phyloP scores from a whole-genome alignment of 2,888 invertebrate genomes.

The Ornithoptera priamus region DNA sequence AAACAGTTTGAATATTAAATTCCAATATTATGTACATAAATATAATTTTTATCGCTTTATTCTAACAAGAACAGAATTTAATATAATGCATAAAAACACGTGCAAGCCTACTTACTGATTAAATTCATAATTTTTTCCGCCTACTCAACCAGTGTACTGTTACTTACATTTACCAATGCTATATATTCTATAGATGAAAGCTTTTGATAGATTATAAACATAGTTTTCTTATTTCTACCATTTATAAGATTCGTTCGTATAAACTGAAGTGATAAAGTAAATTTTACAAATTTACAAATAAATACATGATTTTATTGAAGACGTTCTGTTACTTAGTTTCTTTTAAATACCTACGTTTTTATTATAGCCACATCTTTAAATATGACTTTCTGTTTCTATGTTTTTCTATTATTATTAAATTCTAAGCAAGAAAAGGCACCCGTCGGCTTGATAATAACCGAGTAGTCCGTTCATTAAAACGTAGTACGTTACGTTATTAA shows the following conservation, averaged over 20 bases:
- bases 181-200: neutral
- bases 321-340: no score
- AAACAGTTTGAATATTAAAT: neutral
- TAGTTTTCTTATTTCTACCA: neutral
- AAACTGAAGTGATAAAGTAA: no score
- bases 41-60: neutral
- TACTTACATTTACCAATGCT: neutral
- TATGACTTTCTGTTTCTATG: no score
- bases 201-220: neutral
- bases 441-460: neutral
- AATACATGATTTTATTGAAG: no score
- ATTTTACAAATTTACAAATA: no score
- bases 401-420: no score
- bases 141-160: neutral
- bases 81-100: neutral
- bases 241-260: no score
- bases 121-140: neutral
- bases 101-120: neutral
- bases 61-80: neutral
- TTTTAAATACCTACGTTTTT: no score
- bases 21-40: neutral
- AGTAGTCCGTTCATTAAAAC: neutral
- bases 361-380: no score
- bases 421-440: no score
- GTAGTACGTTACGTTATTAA: neutral